Evolutionary conservation across 2,888 invertebrate genomes (phyloP), one percentile per base, ranked within the genome.

Genomic region (Phyllotreta cruciferae): DNA sequence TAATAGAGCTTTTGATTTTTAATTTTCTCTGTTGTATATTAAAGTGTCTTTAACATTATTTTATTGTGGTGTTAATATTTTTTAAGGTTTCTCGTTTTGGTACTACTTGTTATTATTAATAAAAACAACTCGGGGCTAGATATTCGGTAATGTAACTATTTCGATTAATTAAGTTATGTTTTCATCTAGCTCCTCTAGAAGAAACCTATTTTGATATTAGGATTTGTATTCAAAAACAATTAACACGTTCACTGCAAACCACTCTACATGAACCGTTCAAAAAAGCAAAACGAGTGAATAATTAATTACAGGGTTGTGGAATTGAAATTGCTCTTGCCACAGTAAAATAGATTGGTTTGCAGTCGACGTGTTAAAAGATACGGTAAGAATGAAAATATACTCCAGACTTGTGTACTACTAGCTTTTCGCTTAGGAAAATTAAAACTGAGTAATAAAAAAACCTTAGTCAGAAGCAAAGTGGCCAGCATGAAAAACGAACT

Each of bases 351-450:
- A 24, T 3, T 24, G 24, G 24, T 24, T 24, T 24, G 24, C 24
- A 24, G 64, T 42, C 66, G 60, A 63, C 64, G 60, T 64, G 58
- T 64, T 62, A 65, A 64, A 67, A 54, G 57, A 53, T 63, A 53
- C 45, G 56, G 52, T 61, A 61, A 64, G 53, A 50, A 56, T 62
- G 62, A 56, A 63, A 63, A 66, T 66, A 60, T 64, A 64, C 63
- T 65, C 66, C 63, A 65, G 66, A 65, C 62, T 67, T 66, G 63
- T 73, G 71, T 74, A 74, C 70, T 72, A 75, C 75, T 78, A 75
- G 77, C 76, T 77, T 78, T 24, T 72, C 71, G 79, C 78, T 78
- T 79, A 76, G 77, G 76, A 78, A 67, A 72, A 70, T 69, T 52
- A 37, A 52, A 74, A 74, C 72, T 70, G 73, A 75, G 70, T 74